phyloP scores from a whole-genome alignment of 2,797 vertebrate species.

The Enteromius anoplus region DNA sequence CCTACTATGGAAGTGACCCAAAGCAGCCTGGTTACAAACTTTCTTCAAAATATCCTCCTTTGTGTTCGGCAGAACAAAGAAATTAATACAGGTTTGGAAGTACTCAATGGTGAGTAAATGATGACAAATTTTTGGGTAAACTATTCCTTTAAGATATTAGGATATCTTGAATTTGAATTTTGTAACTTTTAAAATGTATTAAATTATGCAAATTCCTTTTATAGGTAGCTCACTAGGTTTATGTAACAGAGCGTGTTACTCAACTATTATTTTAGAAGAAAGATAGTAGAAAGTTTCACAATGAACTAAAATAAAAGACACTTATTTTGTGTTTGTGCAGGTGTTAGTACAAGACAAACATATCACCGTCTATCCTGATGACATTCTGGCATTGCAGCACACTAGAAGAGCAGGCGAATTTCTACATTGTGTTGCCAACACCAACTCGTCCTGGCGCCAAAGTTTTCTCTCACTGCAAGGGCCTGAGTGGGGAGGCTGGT shows the following conservation, averaged over 20 bases:
- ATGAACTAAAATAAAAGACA: not conserved
- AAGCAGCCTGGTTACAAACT: no score
- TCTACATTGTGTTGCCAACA: constrained; percentile 68
- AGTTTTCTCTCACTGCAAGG: constrained; percentile 75
- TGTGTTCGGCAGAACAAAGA: no score
- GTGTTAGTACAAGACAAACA: constrained; percentile 68
- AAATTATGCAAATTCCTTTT: not conserved
- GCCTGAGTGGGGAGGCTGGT: constrained; percentile 75
- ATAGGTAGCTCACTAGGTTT: not conserved
- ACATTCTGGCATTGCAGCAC: constrained; percentile 81
- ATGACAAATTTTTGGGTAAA: no score
- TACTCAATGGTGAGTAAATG: no score
- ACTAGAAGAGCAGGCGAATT: constrained; percentile 69
- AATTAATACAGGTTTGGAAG: no score
- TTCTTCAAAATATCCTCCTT: no score
- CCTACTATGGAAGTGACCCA: no score
- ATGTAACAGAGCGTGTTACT: not conserved
- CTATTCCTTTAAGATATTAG: no score
- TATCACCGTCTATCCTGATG: constrained; percentile 78
- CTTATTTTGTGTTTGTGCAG: constrained; percentile 60
- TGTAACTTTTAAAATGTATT: not conserved
- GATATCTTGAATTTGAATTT: not conserved
- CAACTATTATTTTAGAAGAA: not conserved
- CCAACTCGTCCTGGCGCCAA: constrained; percentile 77
- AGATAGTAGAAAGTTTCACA: not conserved